Conservation (phyloP, 2,113 vertebrate genomes). For the Prolemur simus region DNA sequence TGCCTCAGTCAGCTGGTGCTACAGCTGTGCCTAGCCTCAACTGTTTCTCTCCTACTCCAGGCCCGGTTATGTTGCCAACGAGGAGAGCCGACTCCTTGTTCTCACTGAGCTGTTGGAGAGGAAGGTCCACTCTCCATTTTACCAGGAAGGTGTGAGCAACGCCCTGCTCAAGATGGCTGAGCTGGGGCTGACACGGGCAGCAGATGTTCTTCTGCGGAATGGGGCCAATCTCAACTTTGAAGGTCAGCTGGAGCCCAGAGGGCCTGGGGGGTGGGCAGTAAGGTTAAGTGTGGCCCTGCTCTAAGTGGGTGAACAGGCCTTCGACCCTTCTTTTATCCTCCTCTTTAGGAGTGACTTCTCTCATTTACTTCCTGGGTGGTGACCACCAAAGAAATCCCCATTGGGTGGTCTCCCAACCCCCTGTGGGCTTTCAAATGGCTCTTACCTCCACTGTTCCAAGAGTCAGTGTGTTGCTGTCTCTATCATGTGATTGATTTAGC, state of each 20-base stretch:
- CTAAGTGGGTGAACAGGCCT: not conserved
- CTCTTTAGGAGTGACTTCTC: not conserved
- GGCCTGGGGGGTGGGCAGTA: not conserved
- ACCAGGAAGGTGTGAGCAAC: slow-evolving; percentile 93
- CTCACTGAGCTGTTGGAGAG: slow-evolving; percentile 89
- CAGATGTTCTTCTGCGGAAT: slow-evolving; percentile 87
- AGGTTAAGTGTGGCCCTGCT: not conserved
- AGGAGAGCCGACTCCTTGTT: slow-evolving; percentile 76
- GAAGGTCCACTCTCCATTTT: slow-evolving; percentile 90
- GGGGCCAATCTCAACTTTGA: slow-evolving; percentile 94
- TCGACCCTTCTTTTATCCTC: too few species aligned
- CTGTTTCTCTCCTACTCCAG: slow-evolving; percentile 50
- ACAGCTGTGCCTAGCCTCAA: fast-evolving
- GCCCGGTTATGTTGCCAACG: slow-evolving; percentile 69
- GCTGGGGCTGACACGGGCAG: slow-evolving; percentile 85
- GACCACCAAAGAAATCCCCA: not conserved
- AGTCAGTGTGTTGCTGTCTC: not conserved
- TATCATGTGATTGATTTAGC: not conserved
- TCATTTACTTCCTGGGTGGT: not conserved
- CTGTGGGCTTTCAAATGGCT: not conserved
- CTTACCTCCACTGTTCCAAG: not conserved
- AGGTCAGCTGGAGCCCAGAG: slow-evolving; percentile 78
- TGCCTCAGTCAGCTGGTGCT: too few species aligned
- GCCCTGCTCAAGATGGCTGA: slow-evolving; percentile 92
- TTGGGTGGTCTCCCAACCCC: not conserved